These are phyloP conservation scores for Patiria miniata DNA, from an alignment of 35 echinoderm and acorn worm species.

Conservation along the genomic window DNA sequence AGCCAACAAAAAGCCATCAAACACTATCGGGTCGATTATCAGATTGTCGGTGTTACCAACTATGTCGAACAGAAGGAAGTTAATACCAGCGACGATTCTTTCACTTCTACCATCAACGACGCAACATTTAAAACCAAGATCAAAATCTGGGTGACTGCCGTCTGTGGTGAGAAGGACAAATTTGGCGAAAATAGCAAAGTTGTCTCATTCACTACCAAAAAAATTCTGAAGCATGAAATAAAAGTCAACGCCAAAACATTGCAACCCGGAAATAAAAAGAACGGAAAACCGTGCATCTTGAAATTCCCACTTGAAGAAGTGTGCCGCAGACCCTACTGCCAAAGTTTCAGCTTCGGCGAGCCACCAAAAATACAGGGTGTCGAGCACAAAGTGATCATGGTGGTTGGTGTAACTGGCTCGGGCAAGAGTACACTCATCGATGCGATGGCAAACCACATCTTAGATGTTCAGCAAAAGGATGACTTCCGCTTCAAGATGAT, in stretches of 20 bases:
- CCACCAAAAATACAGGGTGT: neutral
- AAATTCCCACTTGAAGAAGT: neutral
- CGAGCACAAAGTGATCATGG: conserved; percentile 39
- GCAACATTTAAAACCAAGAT: neutral
- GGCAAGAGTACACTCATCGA: conserved; percentile 66
- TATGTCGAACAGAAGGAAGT: neutral
- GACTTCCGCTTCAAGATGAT: conserved; percentile 26
- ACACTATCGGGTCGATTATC: neutral
- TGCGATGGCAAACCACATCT: conserved; percentile 42
- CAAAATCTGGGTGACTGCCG: neutral
- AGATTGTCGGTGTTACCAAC: neutral
- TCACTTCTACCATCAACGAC: neutral
- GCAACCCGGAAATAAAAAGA: neutral
- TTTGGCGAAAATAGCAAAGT: neutral
- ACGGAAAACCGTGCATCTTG: neutral
- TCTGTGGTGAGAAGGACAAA: neutral
- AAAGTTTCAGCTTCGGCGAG: conserved; percentile 11
- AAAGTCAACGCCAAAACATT: neutral
- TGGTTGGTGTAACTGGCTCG: conserved; percentile 55
- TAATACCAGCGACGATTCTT: neutral
- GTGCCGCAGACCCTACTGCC: neutral
- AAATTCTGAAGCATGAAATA: neutral
- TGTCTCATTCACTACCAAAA: neutral
- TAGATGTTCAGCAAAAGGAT: conserved; percentile 30
- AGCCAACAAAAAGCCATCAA: neutral